phyloP scores from a whole-genome alignment of 2,797 vertebrate genomes.

The Potorous gilbertii region DNA sequence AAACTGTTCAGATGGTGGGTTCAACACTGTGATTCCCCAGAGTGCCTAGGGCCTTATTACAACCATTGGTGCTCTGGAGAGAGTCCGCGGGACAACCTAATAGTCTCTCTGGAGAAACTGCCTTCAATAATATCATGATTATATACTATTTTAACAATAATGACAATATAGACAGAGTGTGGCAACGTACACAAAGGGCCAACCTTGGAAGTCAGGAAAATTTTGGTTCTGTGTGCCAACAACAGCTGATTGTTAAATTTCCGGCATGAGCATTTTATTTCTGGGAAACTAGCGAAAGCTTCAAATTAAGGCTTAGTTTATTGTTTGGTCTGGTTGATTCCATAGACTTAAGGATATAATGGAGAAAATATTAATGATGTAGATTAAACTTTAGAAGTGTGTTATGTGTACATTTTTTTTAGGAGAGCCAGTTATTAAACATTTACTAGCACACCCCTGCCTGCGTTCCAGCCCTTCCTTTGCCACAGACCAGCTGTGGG shows the following conservation, averaged over 20 bases:
- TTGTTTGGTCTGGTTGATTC: not conserved
- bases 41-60: not conserved
- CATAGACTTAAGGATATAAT: not conserved
- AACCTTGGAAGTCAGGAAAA: not conserved
- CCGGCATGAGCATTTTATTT: not conserved
- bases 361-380: not conserved
- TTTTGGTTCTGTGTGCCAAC: not conserved
- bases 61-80: slow-evolving; percentile 18
- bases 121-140: not conserved
- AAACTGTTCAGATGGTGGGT: not conserved
- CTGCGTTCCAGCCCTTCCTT: not conserved
- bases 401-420: not conserved
- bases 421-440: not conserved
- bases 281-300: not conserved
- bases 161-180: not conserved
- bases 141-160: not conserved
- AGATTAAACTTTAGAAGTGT: not conserved
- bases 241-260: not conserved
- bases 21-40: not conserved
- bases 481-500: not conserved
- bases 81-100: not conserved
- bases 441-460: not conserved
- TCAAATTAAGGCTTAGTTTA: not conserved
- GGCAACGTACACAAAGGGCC: not conserved
- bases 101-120: not conserved